Conservation (phyloP, 1,140 invertebrate species). For the Panagrolaimus sp. region DNA sequence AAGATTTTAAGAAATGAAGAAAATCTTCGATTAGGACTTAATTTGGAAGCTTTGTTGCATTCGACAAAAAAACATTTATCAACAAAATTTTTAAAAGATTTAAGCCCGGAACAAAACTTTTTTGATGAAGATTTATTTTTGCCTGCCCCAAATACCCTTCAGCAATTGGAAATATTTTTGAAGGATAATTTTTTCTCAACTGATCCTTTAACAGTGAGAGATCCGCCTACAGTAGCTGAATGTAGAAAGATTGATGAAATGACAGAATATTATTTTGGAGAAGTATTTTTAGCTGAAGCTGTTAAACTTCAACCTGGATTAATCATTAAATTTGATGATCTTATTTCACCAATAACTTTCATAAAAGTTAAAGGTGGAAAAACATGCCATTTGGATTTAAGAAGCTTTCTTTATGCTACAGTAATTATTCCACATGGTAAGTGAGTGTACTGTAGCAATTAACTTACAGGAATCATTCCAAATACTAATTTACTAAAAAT, state of each 20-base stretch:
- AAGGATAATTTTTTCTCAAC: not conserved
- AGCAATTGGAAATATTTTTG: not conserved
- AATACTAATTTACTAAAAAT: not conserved
- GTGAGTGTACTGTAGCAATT: not conserved
- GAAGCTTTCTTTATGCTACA: not conserved
- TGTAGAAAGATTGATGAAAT: not conserved
- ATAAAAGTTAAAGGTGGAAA: slow-evolving; percentile 5
- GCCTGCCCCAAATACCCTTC: not conserved
- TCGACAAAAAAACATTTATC: not conserved
- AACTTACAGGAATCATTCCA: not conserved
- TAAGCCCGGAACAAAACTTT: not conserved
- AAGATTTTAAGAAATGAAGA: not conserved
- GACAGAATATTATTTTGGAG: not conserved
- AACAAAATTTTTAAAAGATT: slow-evolving; percentile 8
- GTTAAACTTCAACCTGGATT: not conserved
- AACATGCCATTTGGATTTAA: slow-evolving; percentile 1
- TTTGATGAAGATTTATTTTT: not conserved
- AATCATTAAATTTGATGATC: slow-evolving; percentile 7
- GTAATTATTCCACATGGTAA: not conserved
- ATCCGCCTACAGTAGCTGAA: not conserved
- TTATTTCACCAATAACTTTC: not conserved
- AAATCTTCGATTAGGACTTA: not conserved
- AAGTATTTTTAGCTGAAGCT: slow-evolving; percentile 3
- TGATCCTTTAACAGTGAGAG: not conserved
- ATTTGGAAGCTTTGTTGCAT: not conserved